Base-by-base conservation (phyloP, 1,140 invertebrate genomes). In the Bradysia coprophila region DNA sequence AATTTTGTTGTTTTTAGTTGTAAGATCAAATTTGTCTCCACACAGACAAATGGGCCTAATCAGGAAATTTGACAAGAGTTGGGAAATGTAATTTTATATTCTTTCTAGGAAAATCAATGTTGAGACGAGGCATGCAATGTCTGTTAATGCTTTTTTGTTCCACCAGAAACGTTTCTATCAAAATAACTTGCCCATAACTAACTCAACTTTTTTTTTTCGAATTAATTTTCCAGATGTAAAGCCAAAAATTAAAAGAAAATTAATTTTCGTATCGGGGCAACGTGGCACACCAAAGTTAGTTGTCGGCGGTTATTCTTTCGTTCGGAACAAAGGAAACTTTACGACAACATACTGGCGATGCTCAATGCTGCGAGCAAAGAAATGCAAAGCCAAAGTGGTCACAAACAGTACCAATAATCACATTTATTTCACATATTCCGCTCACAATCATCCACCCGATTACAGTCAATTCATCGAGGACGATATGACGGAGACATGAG, bases 391-490 rank as follows among this genome's bases (percentile, higher is more conserved):
- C 3, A 42, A 42, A 42, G 31, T 23, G 15, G 20, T 42, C 1
- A 23, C 32, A 13, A 36, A 37, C 37, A 15, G 5, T 10, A 9
- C 19, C 5, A 23, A 33, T 11, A 21, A 18, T 37, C 10, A 20
- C 36, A 34, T 21, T 6, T 20, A 15, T 15, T 36, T 36, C 6
- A 36, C 21, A 15, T 21, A 23, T 36, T 15, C 32, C 11, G 3
- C 16, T 15, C 41, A 42, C 20, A 42, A 34, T 36, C 41, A 42
- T 36, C 19, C 21, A 36, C 41, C 41, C 2, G 41, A 42, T 37
- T 33, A 21, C 10, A 13, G 38, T 21, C 5, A 39, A 39, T 39
- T 21, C 15, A 41, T n/a, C 19, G 16, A 24, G 11, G 31, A 15
- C 11, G 23, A 40, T 19, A 4, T 41, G 4, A 41, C 23, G 21